Evolutionary conservation across 1,140 invertebrate species (phyloP).

Genomic region (Drosophila pallidifrons): DNA sequence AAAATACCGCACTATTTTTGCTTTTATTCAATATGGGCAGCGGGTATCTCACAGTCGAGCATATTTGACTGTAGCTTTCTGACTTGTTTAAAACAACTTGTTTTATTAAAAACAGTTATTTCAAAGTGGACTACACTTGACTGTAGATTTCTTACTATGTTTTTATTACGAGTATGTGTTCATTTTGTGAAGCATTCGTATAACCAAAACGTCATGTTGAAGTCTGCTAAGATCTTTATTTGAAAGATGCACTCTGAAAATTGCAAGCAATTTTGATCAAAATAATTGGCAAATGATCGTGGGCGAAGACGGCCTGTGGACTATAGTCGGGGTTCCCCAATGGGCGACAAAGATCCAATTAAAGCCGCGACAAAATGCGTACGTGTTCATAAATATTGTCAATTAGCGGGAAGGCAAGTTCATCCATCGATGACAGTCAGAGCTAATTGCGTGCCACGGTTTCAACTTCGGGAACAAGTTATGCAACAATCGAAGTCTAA

Average conservation of each 20-base stretch:
- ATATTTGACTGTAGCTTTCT: too few species aligned
- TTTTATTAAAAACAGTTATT: too few species aligned
- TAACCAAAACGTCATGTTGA: slow-evolving; percentile 69
- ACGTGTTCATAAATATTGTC: slow-evolving; percentile 84
- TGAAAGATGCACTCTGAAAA: slow-evolving; percentile 61
- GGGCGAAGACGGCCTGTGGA: slow-evolving; percentile 10
- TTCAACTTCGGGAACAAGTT: slow-evolving; percentile 65
- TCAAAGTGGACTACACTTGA: too few species aligned
- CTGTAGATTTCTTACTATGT: too few species aligned
- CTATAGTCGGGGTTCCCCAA: slow-evolving; percentile 48
- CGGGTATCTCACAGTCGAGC: too few species aligned
- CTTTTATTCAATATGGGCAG: too few species aligned
- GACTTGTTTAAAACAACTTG: too few species aligned
- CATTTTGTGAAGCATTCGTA: slow-evolving; percentile 56
- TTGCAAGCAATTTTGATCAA: slow-evolving; percentile 82
- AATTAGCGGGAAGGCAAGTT: slow-evolving; percentile 63
- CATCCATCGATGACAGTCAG: slow-evolving; percentile 27
- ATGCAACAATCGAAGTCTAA: slow-evolving; percentile 55
- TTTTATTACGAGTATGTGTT: too few species aligned
- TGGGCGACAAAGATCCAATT: slow-evolving; percentile 60
- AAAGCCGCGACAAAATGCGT: slow-evolving; percentile 80
- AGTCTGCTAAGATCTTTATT: slow-evolving; percentile 63
- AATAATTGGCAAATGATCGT: slow-evolving; percentile 71
- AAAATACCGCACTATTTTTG: too few species aligned
- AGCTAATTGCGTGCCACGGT: slow-evolving; percentile 63